Base-by-base conservation (phyloP, 1,140 invertebrate species). In the Meloidogyne exigua region DNA sequence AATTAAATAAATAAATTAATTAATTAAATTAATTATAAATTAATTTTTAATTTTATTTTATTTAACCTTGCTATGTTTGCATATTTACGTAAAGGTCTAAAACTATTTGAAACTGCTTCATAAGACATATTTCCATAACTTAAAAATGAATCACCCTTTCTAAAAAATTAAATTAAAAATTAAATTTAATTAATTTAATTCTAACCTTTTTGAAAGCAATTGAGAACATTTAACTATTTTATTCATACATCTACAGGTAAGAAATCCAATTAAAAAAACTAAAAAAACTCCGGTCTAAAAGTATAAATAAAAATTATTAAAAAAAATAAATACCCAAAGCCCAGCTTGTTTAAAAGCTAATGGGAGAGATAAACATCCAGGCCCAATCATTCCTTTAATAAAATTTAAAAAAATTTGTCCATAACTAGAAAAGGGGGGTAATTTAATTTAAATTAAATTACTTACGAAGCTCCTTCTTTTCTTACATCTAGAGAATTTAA, bases 261-360 rank as follows among this genome's bases (percentile, higher is more conserved):
- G 69, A 62, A 85, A 83, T 36, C 84, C 84, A 42, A 84, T 69
- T n/a, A 83, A n/a, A 62, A 85, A 62, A 4, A 85, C 79, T 13
- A 85, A 69, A 13, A 67, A 13, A 26, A 85, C 75, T 1, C 76
- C 84, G 42, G 80, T 80, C 79, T 80, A 36, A 69, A 78, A n/a
- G n/a, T n/a, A n/a, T n/a, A n/a, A 28, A n/a, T 42, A 25, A 26
- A 21, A 44, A 26, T 13, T 5, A 12, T 70, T 64, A 28, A 10
- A 28, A 42, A 32, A 18, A 13, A 36, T 25, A 13, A 32, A 21
- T 64, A 26, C 80, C 82, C 79, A 79, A 26, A 86, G 69, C 13
- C 84, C 84, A 11, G 83, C 83, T 76, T 85, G 84, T 76, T 85
- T 81, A 65, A 85, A 85, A 10, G 84, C 85, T 5, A 85, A 49